phyloP scores from a whole-genome alignment of 2,888 invertebrate species.

The Proisotoma minuta region DNA sequence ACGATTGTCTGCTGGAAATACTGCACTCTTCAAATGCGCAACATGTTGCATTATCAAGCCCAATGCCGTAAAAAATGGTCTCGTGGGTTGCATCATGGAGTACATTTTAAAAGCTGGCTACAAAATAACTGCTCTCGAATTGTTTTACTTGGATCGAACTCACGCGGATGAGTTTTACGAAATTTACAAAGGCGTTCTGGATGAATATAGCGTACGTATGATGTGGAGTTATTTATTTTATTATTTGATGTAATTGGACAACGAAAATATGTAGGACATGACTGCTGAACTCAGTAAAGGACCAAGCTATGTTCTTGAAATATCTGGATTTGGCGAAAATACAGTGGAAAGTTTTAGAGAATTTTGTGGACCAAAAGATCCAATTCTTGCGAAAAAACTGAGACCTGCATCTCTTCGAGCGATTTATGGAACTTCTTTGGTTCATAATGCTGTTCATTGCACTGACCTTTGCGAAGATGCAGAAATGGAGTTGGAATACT shows the following conservation, averaged over 20 bases:
- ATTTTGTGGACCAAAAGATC: conserved; percentile 82
- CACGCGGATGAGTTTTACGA: conserved; percentile 89
- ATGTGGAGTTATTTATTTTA: background rate
- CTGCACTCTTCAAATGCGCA: conserved; percentile 52
- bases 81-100: conserved; percentile 63
- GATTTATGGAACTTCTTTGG: conserved; percentile 72
- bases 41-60: conserved; percentile 81
- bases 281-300: conserved; percentile 78
- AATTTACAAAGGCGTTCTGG: conserved; percentile 82
- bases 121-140: conserved; percentile 71
- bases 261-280: conserved; percentile 61
- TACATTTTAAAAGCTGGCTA: conserved; percentile 63
- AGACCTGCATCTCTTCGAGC: conserved; percentile 80
- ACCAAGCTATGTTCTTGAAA: conserved; percentile 78
- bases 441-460: conserved; percentile 86
- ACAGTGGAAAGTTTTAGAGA: conserved; percentile 69
- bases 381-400: conserved; percentile 79
- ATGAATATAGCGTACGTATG: conserved; percentile 63
- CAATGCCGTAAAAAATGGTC: conserved; percentile 73
- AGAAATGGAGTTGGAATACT: conserved; percentile 61
- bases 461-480: conserved; percentile 88
- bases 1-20: conserved; percentile 47
- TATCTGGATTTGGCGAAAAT: conserved; percentile 61
- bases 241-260: background rate
- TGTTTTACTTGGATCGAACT: conserved; percentile 70